These are phyloP conservation scores for Peromyscus melanophrys DNA, from an alignment of 2,797 vertebrate species.

Conservation along the genomic window DNA sequence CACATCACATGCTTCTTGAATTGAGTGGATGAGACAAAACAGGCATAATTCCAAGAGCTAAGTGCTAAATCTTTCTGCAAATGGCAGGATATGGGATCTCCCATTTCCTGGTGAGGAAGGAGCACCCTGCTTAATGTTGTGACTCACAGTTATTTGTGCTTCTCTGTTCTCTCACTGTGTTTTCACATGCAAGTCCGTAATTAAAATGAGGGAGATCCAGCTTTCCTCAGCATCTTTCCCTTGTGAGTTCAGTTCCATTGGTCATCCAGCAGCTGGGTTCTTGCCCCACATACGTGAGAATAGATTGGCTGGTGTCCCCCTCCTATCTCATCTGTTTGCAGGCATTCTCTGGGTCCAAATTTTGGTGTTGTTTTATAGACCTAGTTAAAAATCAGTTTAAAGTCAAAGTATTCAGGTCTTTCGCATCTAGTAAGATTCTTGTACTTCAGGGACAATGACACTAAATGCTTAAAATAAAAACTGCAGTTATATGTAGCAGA, in stretches of 20 bases:
- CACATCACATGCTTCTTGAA: not conserved
- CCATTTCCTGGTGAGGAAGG: fast-evolving
- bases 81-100: not conserved
- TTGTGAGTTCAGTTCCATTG: not conserved
- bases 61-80: not conserved
- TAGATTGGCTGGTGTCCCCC: fast-evolving
- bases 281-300: not conserved
- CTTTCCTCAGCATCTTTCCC: not conserved
- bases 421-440: conserved; percentile 25
- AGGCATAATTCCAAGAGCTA: not conserved
- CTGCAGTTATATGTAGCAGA: not conserved
- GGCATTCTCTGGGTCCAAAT: not conserved
- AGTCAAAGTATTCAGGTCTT: conserved; percentile 5
- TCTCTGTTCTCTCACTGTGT: fast-evolving
- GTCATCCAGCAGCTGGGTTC: not conserved
- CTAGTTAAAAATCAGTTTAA: not conserved
- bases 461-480: conserved; percentile 35
- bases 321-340: not conserved
- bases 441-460: conserved; percentile 50
- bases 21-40: not conserved
- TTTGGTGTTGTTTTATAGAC: not conserved
- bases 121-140: not conserved
- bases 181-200: not conserved
- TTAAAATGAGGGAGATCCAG: not conserved
- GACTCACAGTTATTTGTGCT: not conserved